Base-by-base conservation (phyloP, 2,113 vertebrate species). In the Sander lucioperca region DNA sequence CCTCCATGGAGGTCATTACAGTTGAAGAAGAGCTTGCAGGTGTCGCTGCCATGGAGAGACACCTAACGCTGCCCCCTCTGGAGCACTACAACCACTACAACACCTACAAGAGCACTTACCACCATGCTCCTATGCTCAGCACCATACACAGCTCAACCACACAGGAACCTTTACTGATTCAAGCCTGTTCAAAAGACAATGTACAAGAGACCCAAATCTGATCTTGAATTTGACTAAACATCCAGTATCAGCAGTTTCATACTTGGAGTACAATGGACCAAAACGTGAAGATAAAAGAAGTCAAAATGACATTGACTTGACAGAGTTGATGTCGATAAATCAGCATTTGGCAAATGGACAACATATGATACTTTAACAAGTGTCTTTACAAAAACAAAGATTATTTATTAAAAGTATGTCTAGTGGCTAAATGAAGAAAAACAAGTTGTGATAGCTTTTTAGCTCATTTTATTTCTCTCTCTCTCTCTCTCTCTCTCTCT, bases 31-130 rank as follows among this genome's bases (percentile, higher is more conserved):
- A 99, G 94, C 96, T 99, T 57, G 96, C 97, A 51, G 97, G 97
- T 83, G 97, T 98, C 71, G 94, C 98, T 0, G 97, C 97, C 62
- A 94, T 99, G 95, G 98, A 98, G 93, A 97, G 97, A 94, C 98
- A 99, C 94, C 96, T 99, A 93, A 96, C 97, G 90, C 97, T 99
- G 95, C 97, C 97, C 89, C 96, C 97, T 2, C 96, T 99, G 88
- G 97, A 99, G 95, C 98, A 99, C 92, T 98, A 99, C 93, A 99
- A 99, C 93, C 97, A 99, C 91, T 99, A 98, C 96, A 99, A 99
- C 96, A 97, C 97, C 89, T 99, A 98, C 87, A 99, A 99, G 95
- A 98, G 96, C 93, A 96, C 97, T 93, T 99, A 98, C 95, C 98
- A 98, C 93, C 98, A 99, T 93, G 95, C 96, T 82, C 95, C 97